Percentiles rank a stretch among this genome's conserved stretches.
These are phyloP conservation scores for Aspidapion aeneum DNA, from an alignment of 2,888 invertebrate genomes.

Conservation along the genomic window DNA sequence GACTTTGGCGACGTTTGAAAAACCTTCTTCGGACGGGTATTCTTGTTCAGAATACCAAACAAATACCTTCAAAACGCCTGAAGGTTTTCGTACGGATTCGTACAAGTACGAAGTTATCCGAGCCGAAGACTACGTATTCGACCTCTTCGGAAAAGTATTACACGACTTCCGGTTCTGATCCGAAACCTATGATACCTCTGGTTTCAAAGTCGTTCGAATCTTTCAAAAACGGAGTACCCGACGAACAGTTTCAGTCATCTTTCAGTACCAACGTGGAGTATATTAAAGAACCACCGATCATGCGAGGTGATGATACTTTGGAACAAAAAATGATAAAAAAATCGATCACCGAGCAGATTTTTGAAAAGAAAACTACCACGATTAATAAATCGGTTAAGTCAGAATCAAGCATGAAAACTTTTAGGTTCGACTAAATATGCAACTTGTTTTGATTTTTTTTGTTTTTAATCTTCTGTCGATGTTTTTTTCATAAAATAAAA, in stretches of 20 bases:
- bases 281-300: conserved; percentile 41
- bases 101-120: conserved; percentile 44
- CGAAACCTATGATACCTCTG: conserved; percentile 27
- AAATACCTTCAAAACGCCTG: conserved; percentile 45
- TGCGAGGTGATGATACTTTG: conserved; percentile 54
- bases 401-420: conserved; percentile 46
- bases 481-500: too few species aligned
- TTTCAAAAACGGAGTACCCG: conserved; percentile 38
- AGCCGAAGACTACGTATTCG: conserved; percentile 40
- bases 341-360: conserved; percentile 64
- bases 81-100: conserved; percentile 43
- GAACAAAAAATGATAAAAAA: conserved; percentile 66
- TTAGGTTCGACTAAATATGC: conserved; percentile 39
- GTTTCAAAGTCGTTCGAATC: conserved; percentile 34
- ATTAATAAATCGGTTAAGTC: conserved; percentile 52
- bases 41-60: conserved; percentile 42
- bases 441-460: too few species aligned
- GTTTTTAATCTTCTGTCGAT: too few species aligned
- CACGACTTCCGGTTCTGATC: conserved; percentile 33
- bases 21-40: conserved; percentile 34
- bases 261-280: conserved; percentile 42
- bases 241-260: conserved; percentile 38
- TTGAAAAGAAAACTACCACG: conserved; percentile 65
- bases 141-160: conserved; percentile 44
- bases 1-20: background rate